These are phyloP conservation scores for Odontesthes bonariensis DNA, from an alignment of 2,113 vertebrate genomes.

Conservation along the genomic window DNA sequence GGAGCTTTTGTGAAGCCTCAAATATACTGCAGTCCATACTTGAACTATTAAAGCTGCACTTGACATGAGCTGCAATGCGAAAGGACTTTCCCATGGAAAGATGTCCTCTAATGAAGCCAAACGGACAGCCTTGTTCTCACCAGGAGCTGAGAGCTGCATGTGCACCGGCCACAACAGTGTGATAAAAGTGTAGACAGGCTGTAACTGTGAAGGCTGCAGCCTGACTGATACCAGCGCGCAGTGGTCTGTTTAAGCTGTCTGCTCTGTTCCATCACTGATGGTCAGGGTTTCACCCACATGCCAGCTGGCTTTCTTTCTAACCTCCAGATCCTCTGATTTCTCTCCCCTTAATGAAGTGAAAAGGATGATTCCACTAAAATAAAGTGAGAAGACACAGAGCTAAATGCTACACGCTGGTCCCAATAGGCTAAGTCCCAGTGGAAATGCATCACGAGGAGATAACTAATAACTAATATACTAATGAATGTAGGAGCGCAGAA, in stretches of 20 bases:
- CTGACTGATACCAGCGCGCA: constrained; percentile 16
- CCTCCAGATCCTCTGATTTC: constrained; percentile 22
- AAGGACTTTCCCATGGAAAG: constrained; percentile 34
- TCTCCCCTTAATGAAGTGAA: constrained; percentile 11
- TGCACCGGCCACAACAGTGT: constrained; percentile 9
- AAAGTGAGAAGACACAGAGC: constrained; percentile 17
- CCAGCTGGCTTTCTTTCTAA: constrained; percentile 30
- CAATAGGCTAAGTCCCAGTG: constrained; percentile 23
- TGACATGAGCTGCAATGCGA: constrained; percentile 39
- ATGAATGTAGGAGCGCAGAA: constrained; percentile 48
- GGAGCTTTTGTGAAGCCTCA: too few species aligned
- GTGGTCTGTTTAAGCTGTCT: constrained; percentile 17
- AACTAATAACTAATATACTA: constrained; percentile 47
- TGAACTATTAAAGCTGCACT: constrained; percentile 28
- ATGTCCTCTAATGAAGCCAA: constrained; percentile 57
- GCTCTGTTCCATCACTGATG: constrained; percentile 24
- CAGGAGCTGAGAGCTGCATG: constrained; percentile 41
- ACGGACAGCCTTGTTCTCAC: constrained; percentile 50
- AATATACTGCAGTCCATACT: constrained; percentile 20
- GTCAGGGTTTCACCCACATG: constrained; percentile 21
- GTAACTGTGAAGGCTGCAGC: constrained; percentile 25
- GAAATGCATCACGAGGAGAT: constrained; percentile 42
- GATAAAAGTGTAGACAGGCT: background rate
- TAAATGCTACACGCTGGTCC: constrained; percentile 34
- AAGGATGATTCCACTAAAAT: constrained; percentile 16